Evolutionary conservation across 1,140 invertebrate species (phyloP).

Genomic region (Drosophila dunni): DNA sequence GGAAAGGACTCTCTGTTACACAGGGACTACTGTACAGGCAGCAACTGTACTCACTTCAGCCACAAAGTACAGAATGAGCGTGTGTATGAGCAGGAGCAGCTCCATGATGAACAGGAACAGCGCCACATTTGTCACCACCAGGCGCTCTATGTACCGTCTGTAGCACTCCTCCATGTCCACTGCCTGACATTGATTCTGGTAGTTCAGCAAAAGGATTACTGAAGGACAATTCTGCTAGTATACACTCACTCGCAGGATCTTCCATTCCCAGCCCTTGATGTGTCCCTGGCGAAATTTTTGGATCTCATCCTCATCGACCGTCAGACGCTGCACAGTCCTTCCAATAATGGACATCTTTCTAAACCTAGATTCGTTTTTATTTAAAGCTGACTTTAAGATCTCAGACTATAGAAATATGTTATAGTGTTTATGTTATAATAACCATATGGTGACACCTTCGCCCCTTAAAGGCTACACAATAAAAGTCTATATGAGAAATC

Average conservation of each 20-base stretch:
- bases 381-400: background rate
- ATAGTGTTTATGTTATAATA: no score
- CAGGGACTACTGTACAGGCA: background rate
- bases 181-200: slow-evolving; percentile 17
- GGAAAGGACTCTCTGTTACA: background rate
- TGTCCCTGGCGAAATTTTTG: background rate
- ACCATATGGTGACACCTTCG: no score
- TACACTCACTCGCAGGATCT: slow-evolving; percentile 16
- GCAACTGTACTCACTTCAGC: slow-evolving; percentile 13
- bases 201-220: background rate
- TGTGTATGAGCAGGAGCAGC: slow-evolving; percentile 16
- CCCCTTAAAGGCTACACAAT: no score
- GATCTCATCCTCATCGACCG: background rate
- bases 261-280: slow-evolving; percentile 26
- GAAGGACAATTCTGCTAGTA: background rate
- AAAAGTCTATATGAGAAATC: no score
- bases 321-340: background rate
- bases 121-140: slow-evolving; percentile 18
- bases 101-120: slow-evolving; percentile 39
- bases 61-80: background rate
- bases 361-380: background rate
- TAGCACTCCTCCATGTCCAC: slow-evolving; percentile 30
- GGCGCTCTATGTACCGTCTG: slow-evolving; percentile 25
- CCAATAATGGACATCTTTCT: background rate
- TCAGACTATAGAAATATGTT: background rate